Conservation (phyloP, 2,113 vertebrate species). For the Cavia aperea region DNA sequence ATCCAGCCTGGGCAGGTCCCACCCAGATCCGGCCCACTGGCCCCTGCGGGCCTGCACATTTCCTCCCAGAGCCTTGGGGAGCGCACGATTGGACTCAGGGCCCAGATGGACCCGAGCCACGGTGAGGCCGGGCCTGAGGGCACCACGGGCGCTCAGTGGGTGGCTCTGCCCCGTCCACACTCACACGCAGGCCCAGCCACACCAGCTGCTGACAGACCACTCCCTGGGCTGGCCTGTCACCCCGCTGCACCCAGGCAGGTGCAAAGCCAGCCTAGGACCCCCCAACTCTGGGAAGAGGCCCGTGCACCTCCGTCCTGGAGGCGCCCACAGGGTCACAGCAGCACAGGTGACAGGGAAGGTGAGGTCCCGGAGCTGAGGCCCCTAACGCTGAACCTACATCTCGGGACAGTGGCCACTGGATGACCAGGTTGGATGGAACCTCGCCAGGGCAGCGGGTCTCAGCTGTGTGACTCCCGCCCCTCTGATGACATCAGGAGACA, state of each 20-base stretch:
- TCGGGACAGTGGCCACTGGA: background rate
- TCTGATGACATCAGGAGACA: background rate
- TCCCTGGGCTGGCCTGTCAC: background rate
- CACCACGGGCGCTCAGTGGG: background rate
- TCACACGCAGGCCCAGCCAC: background rate
- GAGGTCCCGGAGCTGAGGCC: background rate
- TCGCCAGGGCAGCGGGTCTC: background rate
- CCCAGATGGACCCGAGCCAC: background rate
- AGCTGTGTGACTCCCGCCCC: rapidly evolving
- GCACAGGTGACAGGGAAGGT: background rate
- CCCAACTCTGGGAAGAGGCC: background rate
- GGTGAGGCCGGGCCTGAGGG: background rate
- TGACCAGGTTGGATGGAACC: background rate
- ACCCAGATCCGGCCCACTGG: background rate
- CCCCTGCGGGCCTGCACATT: background rate
- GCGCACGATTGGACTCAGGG: background rate
- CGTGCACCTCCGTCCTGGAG: no score
- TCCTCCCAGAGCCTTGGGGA: background rate
- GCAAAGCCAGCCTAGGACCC: background rate
- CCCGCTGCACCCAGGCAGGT: background rate
- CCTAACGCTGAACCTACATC: background rate
- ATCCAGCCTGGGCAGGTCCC: no score
- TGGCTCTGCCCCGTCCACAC: background rate
- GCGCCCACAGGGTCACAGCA: background rate
- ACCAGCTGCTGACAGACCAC: no score